Evolutionary conservation across 2,797 vertebrate genomes (phyloP), one percentile per base, ranked within the genome.

Genomic region (Lacerta bilineata): DNA sequence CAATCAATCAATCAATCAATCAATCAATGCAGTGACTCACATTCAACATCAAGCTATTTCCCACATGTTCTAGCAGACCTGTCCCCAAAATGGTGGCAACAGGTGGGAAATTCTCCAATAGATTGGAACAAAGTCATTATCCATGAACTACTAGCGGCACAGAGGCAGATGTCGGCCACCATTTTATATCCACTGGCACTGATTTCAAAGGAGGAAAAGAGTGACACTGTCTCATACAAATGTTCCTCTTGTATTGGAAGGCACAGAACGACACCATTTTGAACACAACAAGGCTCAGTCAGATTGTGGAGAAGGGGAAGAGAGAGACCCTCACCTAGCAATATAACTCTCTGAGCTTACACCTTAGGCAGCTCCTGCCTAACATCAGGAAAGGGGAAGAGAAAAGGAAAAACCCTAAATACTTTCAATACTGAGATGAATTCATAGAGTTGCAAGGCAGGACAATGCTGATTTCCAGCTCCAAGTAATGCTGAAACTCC

Each of bases 391-490:
- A 18, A 85, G 85, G 50, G 13, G 33, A 39, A 84, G 39, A 29
- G 68, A 71, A 71, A 71, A 71, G 4, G 7, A 23, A 20, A 61
- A 84, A 59, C 10, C 36, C 20, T 33, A 74, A 83, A 83, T 43
- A 50, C 29, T 50, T 87, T 90, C 6, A 64, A 90, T 91, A 90
- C 59, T 50, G 69, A 72, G 83, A 82, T 75, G 61, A 69, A 25
- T 50, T 33, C 84, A 36, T 2, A 29, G 79, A 64, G 33, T 27
- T 27, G 59, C 81, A 90, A 92, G 79, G 43, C 46, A 86, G 43
- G 83, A 6, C 83, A 81, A 5, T 66, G 88, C 87, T 78, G 0
- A 46, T 84, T 91, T 90, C 85, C 75, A 89, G 69, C 50, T 74
- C n/a, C 10, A 36, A 87, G 2, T 2, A 61, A 55, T 68, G 86